Percentiles rank a stretch among this genome's conserved stretches.
These are phyloP conservation scores for Meiosimyza platycephala DNA, from an alignment of 2,888 invertebrate species.

Conservation along the genomic window DNA sequence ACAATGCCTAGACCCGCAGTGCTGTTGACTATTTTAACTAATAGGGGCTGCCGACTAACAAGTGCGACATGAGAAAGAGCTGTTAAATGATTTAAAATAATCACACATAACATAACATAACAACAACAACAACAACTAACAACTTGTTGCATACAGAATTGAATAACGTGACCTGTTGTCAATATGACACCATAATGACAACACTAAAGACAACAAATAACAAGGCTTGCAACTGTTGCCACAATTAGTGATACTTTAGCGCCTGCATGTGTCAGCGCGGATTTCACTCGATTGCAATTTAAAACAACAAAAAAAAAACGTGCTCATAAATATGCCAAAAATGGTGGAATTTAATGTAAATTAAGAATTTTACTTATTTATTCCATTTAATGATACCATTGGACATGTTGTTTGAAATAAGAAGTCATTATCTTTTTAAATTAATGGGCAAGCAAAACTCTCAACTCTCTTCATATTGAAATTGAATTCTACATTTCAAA, in stretches of 20 bases:
- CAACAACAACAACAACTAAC: background rate
- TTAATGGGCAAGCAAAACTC: too few relatives aligned
- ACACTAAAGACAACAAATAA: slow-evolving; percentile 1
- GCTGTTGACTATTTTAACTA: background rate
- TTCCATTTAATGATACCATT: too few relatives aligned
- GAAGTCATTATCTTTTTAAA: too few relatives aligned
- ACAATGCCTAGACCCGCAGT: background rate
- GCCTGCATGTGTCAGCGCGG: slow-evolving; percentile 9
- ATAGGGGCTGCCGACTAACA: background rate
- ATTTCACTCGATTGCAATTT: background rate
- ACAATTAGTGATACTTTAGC: slow-evolving; percentile 25
- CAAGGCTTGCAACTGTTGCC: background rate
- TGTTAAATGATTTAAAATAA: background rate
- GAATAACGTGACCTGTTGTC: slow-evolving; percentile 3
- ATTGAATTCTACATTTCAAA: too few relatives aligned
- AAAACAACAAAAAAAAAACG: too few relatives aligned
- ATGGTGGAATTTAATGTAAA: too few relatives aligned
- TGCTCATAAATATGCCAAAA: too few relatives aligned
- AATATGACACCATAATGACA: slow-evolving; percentile 3
- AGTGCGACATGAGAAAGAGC: background rate
- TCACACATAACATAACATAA: background rate
- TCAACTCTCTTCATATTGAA: too few relatives aligned
- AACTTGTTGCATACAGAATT: slow-evolving; percentile 3
- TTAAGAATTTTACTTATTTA: too few relatives aligned
- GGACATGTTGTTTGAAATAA: too few relatives aligned